Evolutionary conservation across 2,797 vertebrate species (phyloP), one percentile per base, ranked within the genome.

Genomic region (Onychomys torridus): DNA sequence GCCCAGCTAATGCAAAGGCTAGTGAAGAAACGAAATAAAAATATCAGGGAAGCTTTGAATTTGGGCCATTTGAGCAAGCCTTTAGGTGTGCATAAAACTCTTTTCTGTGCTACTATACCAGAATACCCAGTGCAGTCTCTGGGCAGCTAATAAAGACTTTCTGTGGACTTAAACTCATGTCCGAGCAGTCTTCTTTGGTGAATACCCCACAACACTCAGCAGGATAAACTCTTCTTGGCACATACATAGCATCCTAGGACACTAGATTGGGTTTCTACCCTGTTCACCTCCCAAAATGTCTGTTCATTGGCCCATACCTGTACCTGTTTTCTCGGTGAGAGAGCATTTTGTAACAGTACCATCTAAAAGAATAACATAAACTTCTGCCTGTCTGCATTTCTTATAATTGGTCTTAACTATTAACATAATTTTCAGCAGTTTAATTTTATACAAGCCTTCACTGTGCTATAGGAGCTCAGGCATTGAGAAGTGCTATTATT

Each of bases 391-490:
- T 40, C 27, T 76, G 83, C 52, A 13, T 0, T 75, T 83, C 84
- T 5, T 21, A 52, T 37, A 90, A 75, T 25, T 82, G 11, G 25
- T 82, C 78, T 25, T 59, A 32, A 43, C 46, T 21, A 86, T 21
- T 91, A 77, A 76, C 85, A 73, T 84, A 55, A 67, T 5, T 78
- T 93, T 76, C 40, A 65, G n/a, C 83, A 71, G 6, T 71, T 92
- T 67, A 19, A 71, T 73, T 81, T 83, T 61, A 32, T 90, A 19
- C 84, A 81, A 67, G n/a, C 27, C 17, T 52, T 90, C 57, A 27
- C 5, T 29, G 29, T 2, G 9, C n/a, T 59, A 37, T 59, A 59
- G 23, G n/a, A 32, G 46, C 25, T 55, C 11, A 32, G 17, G 84
- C 37, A 23, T 12, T 63, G 29, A 90, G 17, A 11, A 63, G 37